Evolutionary conservation across 2,888 invertebrate species (phyloP).

Genomic region (Habrosyne pyritoides): DNA sequence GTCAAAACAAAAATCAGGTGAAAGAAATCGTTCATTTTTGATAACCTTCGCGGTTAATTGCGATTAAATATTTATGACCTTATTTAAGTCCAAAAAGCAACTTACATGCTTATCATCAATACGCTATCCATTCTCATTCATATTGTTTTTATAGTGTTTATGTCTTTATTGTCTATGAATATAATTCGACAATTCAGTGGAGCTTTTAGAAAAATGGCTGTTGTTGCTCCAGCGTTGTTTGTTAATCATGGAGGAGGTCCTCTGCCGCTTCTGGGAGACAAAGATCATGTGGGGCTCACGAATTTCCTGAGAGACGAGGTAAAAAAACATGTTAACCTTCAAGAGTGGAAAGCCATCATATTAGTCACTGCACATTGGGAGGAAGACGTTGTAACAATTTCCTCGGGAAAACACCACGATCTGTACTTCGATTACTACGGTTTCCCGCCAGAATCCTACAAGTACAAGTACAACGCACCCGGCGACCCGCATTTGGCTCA

Average conservation of each 20-base stretch:
- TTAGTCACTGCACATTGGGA: constrained; percentile 79
- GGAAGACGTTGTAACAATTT: constrained; percentile 67
- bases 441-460: constrained; percentile 74
- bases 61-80: constrained; percentile 31
- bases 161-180: constrained; percentile 75
- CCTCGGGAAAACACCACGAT: constrained; percentile 68
- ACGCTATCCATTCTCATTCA: constrained; percentile 68
- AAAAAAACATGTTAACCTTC: constrained; percentile 65
- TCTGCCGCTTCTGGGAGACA: constrained; percentile 69
- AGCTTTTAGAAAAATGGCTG: constrained; percentile 60
- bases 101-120: constrained; percentile 74
- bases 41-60: constrained; percentile 22
- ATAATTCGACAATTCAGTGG: constrained; percentile 66
- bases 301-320: constrained; percentile 67
- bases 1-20: neutral
- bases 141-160: constrained; percentile 69
- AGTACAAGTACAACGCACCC: constrained; percentile 71
- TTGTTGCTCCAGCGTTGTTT: constrained; percentile 72
- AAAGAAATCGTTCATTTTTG: neutral
- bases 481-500: constrained; percentile 67
- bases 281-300: constrained; percentile 67
- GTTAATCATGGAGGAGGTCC: constrained; percentile 79
- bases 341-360: constrained; percentile 69
- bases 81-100: constrained; percentile 28
- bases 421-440: constrained; percentile 78